phyloP scores from a whole-genome alignment of 2,797 vertebrate genomes.

The Spondyliosoma cantharus region DNA sequence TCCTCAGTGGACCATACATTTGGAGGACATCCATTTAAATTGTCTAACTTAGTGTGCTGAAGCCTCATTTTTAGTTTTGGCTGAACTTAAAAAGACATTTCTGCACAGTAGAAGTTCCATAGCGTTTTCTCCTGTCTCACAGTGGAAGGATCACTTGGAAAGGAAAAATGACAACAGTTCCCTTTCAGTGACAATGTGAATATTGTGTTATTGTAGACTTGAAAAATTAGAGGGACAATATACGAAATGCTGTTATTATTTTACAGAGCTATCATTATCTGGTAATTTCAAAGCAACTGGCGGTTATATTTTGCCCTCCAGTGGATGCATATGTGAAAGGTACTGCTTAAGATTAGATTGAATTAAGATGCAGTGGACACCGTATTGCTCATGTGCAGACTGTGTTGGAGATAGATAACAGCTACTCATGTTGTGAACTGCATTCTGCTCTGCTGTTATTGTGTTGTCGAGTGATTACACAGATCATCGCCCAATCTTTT shows the following conservation, averaged over 20 bases:
- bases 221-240: neutral
- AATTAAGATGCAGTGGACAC: constrained; percentile 41
- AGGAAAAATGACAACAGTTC: neutral
- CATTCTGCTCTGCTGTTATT: constrained; percentile 20
- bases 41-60: neutral
- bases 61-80: constrained; percentile 5
- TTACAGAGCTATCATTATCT: constrained; percentile 21
- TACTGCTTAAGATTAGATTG: constrained; percentile 17
- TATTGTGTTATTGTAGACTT: neutral
- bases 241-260: constrained; percentile 14
- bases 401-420: constrained; percentile 28
- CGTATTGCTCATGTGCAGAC: constrained; percentile 13
- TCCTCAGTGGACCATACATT: neutral
- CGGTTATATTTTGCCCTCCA: neutral
- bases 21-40: neutral
- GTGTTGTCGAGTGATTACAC: constrained; percentile 15
- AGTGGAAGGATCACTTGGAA: neutral
- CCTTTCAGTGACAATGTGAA: neutral
- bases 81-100: neutral
- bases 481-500: constrained; percentile 25
- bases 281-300: constrained; percentile 13
- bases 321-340: constrained; percentile 15
- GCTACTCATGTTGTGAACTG: constrained; percentile 6
- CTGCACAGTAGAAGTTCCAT: neutral
- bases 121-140: neutral